Evolutionary conservation across 2,113 vertebrate genomes (phyloP), one percentile per base, ranked within the genome.

Genomic region (Mus spicilegus): DNA sequence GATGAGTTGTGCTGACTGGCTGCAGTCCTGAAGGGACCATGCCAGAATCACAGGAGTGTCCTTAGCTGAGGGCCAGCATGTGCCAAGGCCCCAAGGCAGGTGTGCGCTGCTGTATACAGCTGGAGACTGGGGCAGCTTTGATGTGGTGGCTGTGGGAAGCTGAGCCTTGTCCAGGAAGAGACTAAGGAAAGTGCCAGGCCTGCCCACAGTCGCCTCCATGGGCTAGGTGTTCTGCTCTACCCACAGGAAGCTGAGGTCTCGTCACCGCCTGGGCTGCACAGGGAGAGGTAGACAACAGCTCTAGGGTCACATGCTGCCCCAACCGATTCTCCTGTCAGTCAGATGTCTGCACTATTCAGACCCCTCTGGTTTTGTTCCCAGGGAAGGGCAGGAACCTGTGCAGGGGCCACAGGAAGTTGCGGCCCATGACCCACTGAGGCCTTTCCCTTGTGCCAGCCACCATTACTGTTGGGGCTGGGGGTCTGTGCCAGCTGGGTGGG

Each of bases 141-240:
- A 82, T 54, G 36, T 76, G 16, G 33, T 16, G 10, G 9, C 13
- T 4, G 3, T 46, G 51, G 70, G 9, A 24, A 63, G 58, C 65
- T 33, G 58, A 46, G 42, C 12, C 26, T 1, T 1, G 0, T 24
- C 46, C 33, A 10, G 58, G 65, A 0, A 7, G 19, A 26, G 8
- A 33, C 5, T 13, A 42, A 39, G 36, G 39, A 11, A 7, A 58
- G 70, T 1, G 12, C 0, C 28, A 12, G 49, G 5, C 17, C 72
- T 5, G 5, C 7, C 7, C 6, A 46, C 24, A 7, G n/a, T 11
- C 0, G 28, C 49, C 20, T 51, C 69, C 14, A 0, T 7, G 1
- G 73, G 49, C 14, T 8, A 14, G 5, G 9, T 28, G 28, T 22
- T n/a, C 12, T 4, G 13, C 86, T 69, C 20, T 8, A 22, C 28